A percentile compares a stretch with the other conserved stretches of the same genome.
Evolutionary conservation across 2,888 invertebrate genomes (phyloP).

Genomic region (Orthosia gothica): DNA sequence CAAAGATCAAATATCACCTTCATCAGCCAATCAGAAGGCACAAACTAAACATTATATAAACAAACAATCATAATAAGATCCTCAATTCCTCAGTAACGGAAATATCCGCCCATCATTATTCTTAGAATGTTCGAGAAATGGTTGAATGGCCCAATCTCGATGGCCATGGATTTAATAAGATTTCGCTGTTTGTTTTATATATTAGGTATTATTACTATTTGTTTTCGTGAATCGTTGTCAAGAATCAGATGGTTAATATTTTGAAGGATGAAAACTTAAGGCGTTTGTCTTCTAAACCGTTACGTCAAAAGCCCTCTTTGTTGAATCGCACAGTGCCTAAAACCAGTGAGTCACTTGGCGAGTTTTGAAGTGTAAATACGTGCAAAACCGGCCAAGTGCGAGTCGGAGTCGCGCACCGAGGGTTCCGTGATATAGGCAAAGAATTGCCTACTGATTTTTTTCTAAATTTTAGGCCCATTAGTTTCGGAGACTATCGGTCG

Average conservation of each 20-base stretch:
- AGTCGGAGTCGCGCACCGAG: no score
- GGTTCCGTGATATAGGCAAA: no score
- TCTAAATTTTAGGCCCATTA: no score
- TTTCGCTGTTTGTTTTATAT: slow-evolving; percentile 26
- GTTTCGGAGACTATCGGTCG: no score
- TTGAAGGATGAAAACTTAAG: no score
- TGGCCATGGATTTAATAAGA: slow-evolving; percentile 30
- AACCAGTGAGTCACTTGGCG: no score
- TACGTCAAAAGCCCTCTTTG: no score
- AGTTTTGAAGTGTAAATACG: no score
- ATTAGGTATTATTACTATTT: neutral
- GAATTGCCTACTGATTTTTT: no score
- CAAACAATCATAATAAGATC: slow-evolving; percentile 24
- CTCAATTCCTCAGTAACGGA: neutral
- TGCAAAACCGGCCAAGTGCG: no score
- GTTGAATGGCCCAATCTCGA: slow-evolving; percentile 22
- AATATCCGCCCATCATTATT: slow-evolving; percentile 40
- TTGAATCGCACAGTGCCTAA: no score
- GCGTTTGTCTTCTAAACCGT: no score
- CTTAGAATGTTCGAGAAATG: slow-evolving; percentile 34
- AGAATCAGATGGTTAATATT: neutral
- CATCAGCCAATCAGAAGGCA: slow-evolving; percentile 16
- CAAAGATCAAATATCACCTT: neutral
- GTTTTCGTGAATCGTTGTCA: neutral
- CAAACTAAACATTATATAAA: neutral